Evolutionary conservation across 2,888 invertebrate genomes (phyloP).

Genomic region (Ichneumoninae sp.): DNA sequence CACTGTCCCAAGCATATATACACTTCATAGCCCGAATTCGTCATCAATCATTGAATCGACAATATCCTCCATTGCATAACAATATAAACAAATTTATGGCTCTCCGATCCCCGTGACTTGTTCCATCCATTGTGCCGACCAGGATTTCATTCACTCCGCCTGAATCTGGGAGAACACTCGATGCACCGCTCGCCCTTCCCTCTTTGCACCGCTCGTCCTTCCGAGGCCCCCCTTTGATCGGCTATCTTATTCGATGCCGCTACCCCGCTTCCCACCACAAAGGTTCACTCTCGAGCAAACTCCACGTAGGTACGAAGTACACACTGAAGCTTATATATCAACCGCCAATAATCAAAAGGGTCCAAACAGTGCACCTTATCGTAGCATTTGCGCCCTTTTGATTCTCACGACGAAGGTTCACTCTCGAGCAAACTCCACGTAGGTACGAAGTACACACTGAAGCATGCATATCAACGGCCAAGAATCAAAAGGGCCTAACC

Average conservation of each 20-base stretch:
- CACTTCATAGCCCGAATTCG: slow-evolving; percentile 25
- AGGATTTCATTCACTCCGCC: slow-evolving; percentile 37
- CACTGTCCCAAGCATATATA: not conserved
- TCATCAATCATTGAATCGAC: slow-evolving; percentile 56
- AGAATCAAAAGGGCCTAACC: too few species aligned
- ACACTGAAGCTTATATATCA: slow-evolving; percentile 26
- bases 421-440: not conserved
- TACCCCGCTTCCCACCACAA: not conserved
- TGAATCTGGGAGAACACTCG: slow-evolving; percentile 37
- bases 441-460: not conserved
- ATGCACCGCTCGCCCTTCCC: slow-evolving; percentile 26
- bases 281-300: not conserved
- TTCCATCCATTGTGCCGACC: slow-evolving; percentile 44
- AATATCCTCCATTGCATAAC: slow-evolving; percentile 54
- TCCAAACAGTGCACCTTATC: too few species aligned
- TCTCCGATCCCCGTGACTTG: slow-evolving; percentile 37
- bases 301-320: not conserved
- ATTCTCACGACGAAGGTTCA: not conserved
- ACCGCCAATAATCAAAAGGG: too few species aligned
- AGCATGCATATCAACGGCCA: slow-evolving; percentile 25
- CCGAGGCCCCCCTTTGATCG: slow-evolving; percentile 3
- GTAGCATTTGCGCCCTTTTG: too few species aligned
- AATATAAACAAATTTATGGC: slow-evolving; percentile 58
- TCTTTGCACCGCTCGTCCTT: slow-evolving; percentile 20
- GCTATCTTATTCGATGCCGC: not conserved